Evolutionary conservation across 2,888 invertebrate genomes (phyloP), one percentile per base, ranked within the genome.

Genomic region (Diarsia rubi): DNA sequence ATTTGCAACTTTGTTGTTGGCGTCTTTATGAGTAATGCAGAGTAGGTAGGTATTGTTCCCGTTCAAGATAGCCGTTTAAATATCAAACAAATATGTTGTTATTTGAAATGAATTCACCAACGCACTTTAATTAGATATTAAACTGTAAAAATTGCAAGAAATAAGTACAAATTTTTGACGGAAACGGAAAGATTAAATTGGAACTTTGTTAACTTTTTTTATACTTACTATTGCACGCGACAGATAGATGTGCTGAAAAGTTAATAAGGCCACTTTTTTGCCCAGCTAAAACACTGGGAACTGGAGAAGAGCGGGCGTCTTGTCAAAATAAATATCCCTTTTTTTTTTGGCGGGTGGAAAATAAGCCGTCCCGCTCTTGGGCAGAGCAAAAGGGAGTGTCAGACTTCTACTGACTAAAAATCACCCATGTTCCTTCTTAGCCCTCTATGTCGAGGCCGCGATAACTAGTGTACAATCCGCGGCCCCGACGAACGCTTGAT

Each of bases 1-100:
- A 75, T 76, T 52, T 54, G 27, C 24, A 3, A 62, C 44, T 49
- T 59, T 59, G 65, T 75, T 31, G 67, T 21, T 75, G 2, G 19
- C 4, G 24, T 19, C 59, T 27, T 45, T 44, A 60, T 44, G 27
- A 14, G 42, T 45, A 49, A 27, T 21, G 37, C 47, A 44, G n/a
- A 69, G 63, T 62, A 42, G 31, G 14, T n/a, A 14, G 8, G 12
- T 60, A n/a, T 47, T 27, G 21, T 14, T 14, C 16, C 16, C 1
- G 14, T 24, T 54, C 54, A 27, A 24, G 54, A 16, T n/a, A 52
- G 2, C 12, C n/a, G n/a, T 14, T 16, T 54, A 14, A 6, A 16
- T 24, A 54, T 6, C 24, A 16, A 49, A 44, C 2, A 52, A 42
- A 52, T 1, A 27, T 3, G 6, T 42, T 44, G 21, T n/a, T 67